Percentiles rank a stretch among this genome's conserved stretches.
These are phyloP conservation scores for Epinotia ramella DNA, from an alignment of 2,888 invertebrate species.

Conservation along the genomic window DNA sequence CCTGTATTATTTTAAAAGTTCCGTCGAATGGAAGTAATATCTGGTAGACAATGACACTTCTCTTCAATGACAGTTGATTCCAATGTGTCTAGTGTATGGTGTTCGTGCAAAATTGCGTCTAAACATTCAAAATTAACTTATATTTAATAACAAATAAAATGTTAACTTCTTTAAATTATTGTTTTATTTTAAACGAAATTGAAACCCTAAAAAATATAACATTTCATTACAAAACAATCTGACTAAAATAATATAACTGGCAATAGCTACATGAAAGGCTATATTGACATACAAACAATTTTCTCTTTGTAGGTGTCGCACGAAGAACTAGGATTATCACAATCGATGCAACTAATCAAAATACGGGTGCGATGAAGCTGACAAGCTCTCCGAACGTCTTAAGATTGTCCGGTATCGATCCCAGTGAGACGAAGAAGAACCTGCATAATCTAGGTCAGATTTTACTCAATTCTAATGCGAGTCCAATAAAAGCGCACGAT, in stretches of 20 bases:
- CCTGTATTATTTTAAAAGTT: no score
- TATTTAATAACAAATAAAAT: constrained; percentile 1
- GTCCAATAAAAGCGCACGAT: constrained; percentile 61
- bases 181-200: constrained; percentile 12
- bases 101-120: constrained; percentile 30
- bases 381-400: constrained; percentile 46
- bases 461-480: constrained; percentile 65
- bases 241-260: background rate
- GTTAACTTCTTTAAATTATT: background rate
- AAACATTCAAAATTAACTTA: constrained; percentile 53
- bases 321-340: constrained; percentile 55
- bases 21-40: no score
- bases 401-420: constrained; percentile 13
- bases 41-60: no score
- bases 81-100: no score
- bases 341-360: constrained; percentile 52
- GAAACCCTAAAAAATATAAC: no score
- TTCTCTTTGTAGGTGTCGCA: constrained; percentile 59
- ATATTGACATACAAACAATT: constrained; percentile 44
- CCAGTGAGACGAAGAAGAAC: constrained; percentile 54
- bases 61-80: no score
- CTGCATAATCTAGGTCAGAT: constrained; percentile 60
- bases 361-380: constrained; percentile 60
- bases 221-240: no score
- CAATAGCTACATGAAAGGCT: background rate